Evolutionary conservation across 2,888 invertebrate species (phyloP).

Genomic region (Plebejus anna): DNA sequence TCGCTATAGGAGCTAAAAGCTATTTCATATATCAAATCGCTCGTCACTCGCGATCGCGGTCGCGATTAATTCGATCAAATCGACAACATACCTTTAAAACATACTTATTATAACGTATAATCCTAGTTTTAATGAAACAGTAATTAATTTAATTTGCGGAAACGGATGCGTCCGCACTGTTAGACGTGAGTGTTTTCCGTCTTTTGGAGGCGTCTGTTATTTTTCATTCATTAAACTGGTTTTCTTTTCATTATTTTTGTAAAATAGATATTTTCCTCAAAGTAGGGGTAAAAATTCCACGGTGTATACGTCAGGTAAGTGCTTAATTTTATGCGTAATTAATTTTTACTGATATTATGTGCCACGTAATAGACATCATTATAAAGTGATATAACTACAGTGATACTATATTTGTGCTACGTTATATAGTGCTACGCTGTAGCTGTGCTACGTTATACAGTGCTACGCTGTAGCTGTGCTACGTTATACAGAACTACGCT

Average conservation of each 20-base stretch:
- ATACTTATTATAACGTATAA: not conserved
- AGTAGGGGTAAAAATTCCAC: too few relatives aligned
- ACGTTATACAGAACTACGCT: too few relatives aligned
- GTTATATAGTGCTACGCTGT: too few relatives aligned
- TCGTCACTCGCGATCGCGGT: not conserved
- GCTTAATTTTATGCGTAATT: too few relatives aligned
- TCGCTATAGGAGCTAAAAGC: not conserved
- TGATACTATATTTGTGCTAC: too few relatives aligned
- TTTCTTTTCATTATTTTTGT: not conserved
- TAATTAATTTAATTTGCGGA: constrained; percentile 6
- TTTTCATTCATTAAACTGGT: not conserved
- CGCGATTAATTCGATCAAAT: not conserved
- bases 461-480: too few relatives aligned
- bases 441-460: too few relatives aligned
- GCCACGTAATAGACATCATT: too few relatives aligned
- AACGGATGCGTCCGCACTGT: not conserved
- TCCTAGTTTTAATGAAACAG: constrained; percentile 3
- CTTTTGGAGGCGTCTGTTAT: not conserved
- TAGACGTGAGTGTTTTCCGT: not conserved
- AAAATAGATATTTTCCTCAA: not conserved
- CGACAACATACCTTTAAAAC: not conserved
- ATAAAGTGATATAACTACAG: too few relatives aligned
- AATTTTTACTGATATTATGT: too few relatives aligned
- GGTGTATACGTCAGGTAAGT: too few relatives aligned
- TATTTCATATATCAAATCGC: not conserved